phyloP scores from a whole-genome alignment of 2,113 vertebrate genomes.

The Chrysochloris asiatica region DNA sequence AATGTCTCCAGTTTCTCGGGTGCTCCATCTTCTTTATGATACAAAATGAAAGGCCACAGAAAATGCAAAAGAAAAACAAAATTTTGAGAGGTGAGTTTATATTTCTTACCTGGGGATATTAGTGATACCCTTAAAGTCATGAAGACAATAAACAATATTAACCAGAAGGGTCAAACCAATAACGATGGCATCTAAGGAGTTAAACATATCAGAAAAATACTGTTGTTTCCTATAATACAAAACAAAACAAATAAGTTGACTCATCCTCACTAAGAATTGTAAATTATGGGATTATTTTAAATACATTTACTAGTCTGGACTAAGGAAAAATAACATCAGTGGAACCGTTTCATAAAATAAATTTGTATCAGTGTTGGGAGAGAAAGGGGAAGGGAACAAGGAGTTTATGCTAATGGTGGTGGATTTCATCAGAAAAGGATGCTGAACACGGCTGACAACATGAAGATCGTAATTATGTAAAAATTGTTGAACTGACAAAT shows the following conservation, averaged over 20 bases:
- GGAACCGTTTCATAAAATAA: no score
- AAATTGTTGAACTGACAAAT: neutral
- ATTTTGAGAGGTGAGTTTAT: neutral
- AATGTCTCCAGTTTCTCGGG: neutral
- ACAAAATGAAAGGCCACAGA: neutral
- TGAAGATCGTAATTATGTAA: neutral
- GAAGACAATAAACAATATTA: constrained; percentile 87
- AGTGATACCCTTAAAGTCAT: constrained; percentile 81
- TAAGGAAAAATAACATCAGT: constrained; percentile 3
- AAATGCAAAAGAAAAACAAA: no score
- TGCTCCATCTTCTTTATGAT: neutral
- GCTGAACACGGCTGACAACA: neutral
- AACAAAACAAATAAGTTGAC: constrained; percentile 14
- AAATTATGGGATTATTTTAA: neutral
- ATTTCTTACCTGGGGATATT: constrained; percentile 90
- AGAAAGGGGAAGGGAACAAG: no score
- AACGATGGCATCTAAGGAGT: constrained; percentile 89
- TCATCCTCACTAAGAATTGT: constrained; percentile 3
- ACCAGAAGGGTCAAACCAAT: constrained; percentile 88
- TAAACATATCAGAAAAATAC: constrained; percentile 92
- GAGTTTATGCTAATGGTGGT: neutral
- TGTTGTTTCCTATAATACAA: constrained; percentile 86
- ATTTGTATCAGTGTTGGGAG: no score
- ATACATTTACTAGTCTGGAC: neutral
- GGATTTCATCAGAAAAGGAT: neutral